Conservation (phyloP, 2,888 invertebrate genomes). For the Pseudococcus jackbeardsleyi region DNA sequence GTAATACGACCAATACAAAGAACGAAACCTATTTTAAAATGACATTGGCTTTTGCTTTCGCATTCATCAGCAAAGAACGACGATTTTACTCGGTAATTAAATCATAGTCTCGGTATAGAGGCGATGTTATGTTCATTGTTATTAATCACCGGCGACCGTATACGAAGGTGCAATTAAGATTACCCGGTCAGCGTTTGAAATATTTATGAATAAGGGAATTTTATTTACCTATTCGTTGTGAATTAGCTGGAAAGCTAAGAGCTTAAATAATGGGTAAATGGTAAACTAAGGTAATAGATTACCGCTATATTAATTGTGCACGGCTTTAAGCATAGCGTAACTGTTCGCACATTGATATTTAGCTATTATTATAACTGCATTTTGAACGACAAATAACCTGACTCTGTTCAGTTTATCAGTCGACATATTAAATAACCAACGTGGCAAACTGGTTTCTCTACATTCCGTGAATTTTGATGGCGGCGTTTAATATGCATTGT, state of each 20-base stretch:
- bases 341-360: constrained; percentile 51
- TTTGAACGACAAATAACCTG: constrained; percentile 51
- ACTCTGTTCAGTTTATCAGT: constrained; percentile 39
- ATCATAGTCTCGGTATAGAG: background rate
- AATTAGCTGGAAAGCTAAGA: background rate
- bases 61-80: constrained; percentile 13
- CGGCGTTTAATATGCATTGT: constrained; percentile 33
- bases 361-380: constrained; percentile 55
- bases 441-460: constrained; percentile 46
- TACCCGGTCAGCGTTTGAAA: background rate
- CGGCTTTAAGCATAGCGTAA: background rate
- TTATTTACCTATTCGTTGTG: background rate
- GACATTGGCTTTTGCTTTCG: constrained; percentile 24
- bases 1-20: background rate
- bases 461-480: constrained; percentile 43
- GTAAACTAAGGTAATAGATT: background rate
- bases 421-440: constrained; percentile 38
- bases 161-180: constrained; percentile 35
- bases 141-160: background rate
- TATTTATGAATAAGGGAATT: background rate
- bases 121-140: constrained; percentile 32
- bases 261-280: background rate
- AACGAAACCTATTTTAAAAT: constrained; percentile 25
- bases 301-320: constrained; percentile 50
- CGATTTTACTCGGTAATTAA: constrained; percentile 21